Base-by-base conservation (phyloP, 2,888 invertebrate genomes). In the Sesamia inferens region DNA sequence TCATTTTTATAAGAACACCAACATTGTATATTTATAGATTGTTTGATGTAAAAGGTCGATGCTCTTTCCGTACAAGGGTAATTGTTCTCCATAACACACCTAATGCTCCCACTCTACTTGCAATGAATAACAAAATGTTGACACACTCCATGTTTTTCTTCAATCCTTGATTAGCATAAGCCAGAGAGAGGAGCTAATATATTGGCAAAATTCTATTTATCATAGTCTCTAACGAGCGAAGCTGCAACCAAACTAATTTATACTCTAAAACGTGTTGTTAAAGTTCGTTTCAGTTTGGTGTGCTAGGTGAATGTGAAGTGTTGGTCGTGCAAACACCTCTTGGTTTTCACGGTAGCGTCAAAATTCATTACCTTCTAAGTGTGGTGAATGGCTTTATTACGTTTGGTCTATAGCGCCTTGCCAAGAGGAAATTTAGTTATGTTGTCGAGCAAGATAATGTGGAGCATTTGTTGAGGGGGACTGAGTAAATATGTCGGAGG, bases 311-410 rank as follows among this genome's bases (percentile, higher is more conserved):
- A 68, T 68, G 59, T 69, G 79, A 73, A 78, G 68, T 65, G 69
- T 74, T 79, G 73, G 81, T 47, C 66, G 70, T 66, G 78, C 78
- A 83, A 86, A 86, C 83, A 78, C 77, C 74, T 70, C 78, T 72
- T 68, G 78, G 81, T 75, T 87, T 81, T 82, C 82, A 80, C 69
- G 76, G 78, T 67, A 75, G 81, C 83, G 81, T 85, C 83, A 83
- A 85, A 87, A 87, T 87, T 87, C 86, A 85, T 87, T 87, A 86
- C 78, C 74, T 87, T 65, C 39, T 85, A 78, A 87, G 84, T 83
- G 80, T 82, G 75, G 78, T 74, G 80, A 87, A 87, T 84, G 74
- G 77, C 81, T 83, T 85, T 79, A 84, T 84, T 81, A 81, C 79
- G 63, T 81, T 82, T 76, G 77, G 76, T 78, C 79, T 81, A 72